These are phyloP conservation scores for Caenorhabditis imperialis DNA, from an alignment of 2,888 invertebrate species.

Conservation along the genomic window DNA sequence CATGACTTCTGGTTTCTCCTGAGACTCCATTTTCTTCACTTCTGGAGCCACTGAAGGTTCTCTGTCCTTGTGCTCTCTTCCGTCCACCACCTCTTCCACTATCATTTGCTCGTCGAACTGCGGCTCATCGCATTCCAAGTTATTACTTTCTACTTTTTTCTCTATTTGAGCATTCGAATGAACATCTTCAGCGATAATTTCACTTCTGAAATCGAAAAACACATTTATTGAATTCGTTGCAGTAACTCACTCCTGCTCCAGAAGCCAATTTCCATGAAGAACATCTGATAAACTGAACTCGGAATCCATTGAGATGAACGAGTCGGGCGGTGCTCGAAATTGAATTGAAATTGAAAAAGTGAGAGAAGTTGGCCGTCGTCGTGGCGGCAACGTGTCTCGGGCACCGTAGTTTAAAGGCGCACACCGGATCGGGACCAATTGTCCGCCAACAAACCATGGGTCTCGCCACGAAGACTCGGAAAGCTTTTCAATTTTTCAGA, in stretches of 20 bases:
- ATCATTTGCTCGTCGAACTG: no score
- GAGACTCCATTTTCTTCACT: no score
- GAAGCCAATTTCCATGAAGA: constrained; percentile 21
- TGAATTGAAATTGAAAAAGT: no score
- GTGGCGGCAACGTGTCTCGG: constrained; percentile 25
- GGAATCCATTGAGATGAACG: constrained; percentile 13
- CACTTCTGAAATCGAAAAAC: not conserved
- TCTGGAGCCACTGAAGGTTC: no score
- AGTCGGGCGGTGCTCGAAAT: not conserved
- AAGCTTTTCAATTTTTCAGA: no score
- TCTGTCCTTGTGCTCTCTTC: no score
- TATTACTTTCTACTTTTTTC: not conserved
- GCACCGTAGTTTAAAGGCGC: constrained; percentile 38
- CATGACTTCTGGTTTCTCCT: no score
- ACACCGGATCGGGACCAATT: not conserved
- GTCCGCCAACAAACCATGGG: no score
- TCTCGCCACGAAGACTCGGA: no score
- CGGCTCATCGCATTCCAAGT: not conserved
- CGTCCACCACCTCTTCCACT: no score
- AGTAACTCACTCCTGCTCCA: constrained; percentile 29
- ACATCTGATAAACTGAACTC: constrained; percentile 21
- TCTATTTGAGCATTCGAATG: not conserved
- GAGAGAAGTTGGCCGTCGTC: not conserved
- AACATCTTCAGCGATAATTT: not conserved
- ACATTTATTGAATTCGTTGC: not conserved